Evolutionary conservation across 2,888 invertebrate species (phyloP), one percentile per base, ranked within the genome.

Genomic region (Syrphus vitripennis): DNA sequence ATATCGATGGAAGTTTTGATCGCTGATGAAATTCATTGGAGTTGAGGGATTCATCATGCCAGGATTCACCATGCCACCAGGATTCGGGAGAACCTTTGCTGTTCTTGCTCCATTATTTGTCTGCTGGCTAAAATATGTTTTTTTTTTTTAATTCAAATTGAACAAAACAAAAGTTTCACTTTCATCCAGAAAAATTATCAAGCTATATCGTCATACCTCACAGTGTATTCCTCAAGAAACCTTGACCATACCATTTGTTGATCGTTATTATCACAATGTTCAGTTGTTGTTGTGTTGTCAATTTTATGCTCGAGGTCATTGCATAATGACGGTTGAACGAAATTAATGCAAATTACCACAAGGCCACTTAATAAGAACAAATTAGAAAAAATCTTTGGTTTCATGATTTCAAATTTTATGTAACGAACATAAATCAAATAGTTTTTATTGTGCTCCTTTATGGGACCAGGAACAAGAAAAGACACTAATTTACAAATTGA

Each of bases 211-310:
- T 93, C 91, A 16, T 93, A 91, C 81, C 93, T 92, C 45, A 93
- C 91, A 5, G 94, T 94, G 94, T 95, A 95, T 89, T 95, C 94
- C 92, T 95, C 95, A 57, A 95, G 92, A 89, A 94, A 91, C 21
- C 93, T 92, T 87, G 94, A 93, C 95, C 95, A 95, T 61, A 94
- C 93, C 77, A 90, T 67, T 50, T 82, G 50, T 26, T 80, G 57
- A 19, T 61, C 71, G 50, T 65, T 19, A 40, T 71, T 50, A 34
- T 69, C 77, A 45, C 82, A 82, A 21, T 10, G 45, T n/a, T 61
- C 40, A 21, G 16, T 24, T 55, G 12, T 21, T 31, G 72, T 77
- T 50, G 55, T 24, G 63, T 78, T 78, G 21, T 50, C 77, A 59
- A 53, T 42, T 61, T 50, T 80, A 70, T 21, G 55, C 10, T 59